A percentile compares a stretch with the other conserved stretches of the same genome.
Evolutionary conservation across 23 tunicate species (phyloP).

Genomic region (Ascidia mentula): DNA sequence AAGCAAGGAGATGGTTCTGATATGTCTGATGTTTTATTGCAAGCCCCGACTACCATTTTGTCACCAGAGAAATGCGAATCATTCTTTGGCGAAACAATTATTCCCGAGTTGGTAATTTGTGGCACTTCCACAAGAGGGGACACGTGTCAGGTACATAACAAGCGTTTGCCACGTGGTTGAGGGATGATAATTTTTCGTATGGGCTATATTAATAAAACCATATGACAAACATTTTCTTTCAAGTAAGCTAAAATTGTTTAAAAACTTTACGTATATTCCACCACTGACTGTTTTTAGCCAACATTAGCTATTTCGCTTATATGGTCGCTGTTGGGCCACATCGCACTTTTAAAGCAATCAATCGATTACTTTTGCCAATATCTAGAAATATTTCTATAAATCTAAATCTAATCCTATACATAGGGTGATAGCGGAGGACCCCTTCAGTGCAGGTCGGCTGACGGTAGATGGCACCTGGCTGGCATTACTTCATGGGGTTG

Average conservation of each 20-base stretch:
- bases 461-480: conserved; percentile 44
- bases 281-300: no score
- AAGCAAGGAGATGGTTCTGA: conserved; percentile 22
- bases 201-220: no score
- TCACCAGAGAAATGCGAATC: neutral
- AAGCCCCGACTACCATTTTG: conserved; percentile 1
- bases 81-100: neutral
- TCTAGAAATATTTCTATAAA: no score
- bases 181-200: no score
- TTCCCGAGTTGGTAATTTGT: neutral
- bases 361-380: no score
- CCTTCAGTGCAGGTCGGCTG: conserved; percentile 30
- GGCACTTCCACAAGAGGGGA: conserved; percentile 13
- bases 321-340: no score
- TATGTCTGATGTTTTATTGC: conserved; percentile 7
- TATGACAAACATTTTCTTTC: no score
- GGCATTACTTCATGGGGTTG: conserved; percentile 49
- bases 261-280: no score
- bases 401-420: no score
- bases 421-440: conserved; percentile 66
- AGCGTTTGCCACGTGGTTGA: neutral
- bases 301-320: no score
- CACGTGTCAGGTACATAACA: conserved; percentile 4
- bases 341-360: no score
- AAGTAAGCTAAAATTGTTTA: no score